Conservation (phyloP, 2,888 invertebrate genomes). For the Apotomis capreana region DNA sequence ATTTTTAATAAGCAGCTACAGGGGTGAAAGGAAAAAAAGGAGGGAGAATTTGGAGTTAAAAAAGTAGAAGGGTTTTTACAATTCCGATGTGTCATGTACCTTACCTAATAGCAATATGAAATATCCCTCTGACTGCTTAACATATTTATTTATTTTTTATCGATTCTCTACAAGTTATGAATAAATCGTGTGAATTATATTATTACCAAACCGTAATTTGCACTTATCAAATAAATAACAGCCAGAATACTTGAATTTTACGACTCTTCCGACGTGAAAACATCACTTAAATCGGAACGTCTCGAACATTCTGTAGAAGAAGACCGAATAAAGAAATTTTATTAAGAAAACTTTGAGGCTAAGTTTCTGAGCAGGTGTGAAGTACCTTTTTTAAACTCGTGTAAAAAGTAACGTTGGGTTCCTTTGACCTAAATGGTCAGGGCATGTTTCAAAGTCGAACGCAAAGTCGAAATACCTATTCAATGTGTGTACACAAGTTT, state of each 20-base stretch:
- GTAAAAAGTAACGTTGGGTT: constrained; percentile 24
- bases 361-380: constrained; percentile 34
- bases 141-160: too few relatives aligned
- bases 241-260: background rate
- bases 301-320: constrained; percentile 4
- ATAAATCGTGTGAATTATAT: too few relatives aligned
- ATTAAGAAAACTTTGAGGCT: constrained; percentile 23
- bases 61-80: too few relatives aligned
- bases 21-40: too few relatives aligned
- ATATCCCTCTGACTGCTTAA: too few relatives aligned
- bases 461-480: constrained; percentile 15
- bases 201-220: too few relatives aligned
- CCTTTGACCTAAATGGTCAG: constrained; percentile 9
- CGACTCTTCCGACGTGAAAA: constrained; percentile 19
- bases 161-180: too few relatives aligned
- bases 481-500: constrained; percentile 3
- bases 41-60: too few relatives aligned
- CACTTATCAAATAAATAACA: too few relatives aligned
- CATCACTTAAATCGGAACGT: constrained; percentile 14
- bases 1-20: too few relatives aligned
- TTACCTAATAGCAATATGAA: too few relatives aligned
- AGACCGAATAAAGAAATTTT: constrained; percentile 20
- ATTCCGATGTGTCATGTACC: too few relatives aligned
- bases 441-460: constrained; percentile 24
- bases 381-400: constrained; percentile 21